Evolutionary conservation across 2,113 vertebrate species (phyloP), one percentile per base, ranked within the genome.

Genomic region (Paramormyrops kingsleyae): DNA sequence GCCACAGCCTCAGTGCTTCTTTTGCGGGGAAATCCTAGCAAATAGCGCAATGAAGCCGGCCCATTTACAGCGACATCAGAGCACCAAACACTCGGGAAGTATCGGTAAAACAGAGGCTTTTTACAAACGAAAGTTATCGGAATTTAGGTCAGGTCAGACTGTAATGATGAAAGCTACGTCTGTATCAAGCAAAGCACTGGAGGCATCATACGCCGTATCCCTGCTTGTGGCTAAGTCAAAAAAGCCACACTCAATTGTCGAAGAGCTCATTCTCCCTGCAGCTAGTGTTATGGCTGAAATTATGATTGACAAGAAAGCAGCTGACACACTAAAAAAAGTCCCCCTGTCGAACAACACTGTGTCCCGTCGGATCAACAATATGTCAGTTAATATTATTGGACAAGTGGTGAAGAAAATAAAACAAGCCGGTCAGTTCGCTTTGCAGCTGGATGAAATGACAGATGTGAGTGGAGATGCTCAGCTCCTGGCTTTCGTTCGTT

Each of bases 391-490:
- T 70, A 77, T 91, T 87, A 66, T 89, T 88, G 70, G 70, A 19
- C 87, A 83, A 53, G 86, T 88, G 35, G 46, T 90, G 49, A 35
- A 88, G 31, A 87, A 91, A 74, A 27, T 91, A 9, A 90, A 90
- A 88, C 62, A 88, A 44, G 59, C 89, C 17, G 89, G 50, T 53
- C 31, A 74, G 35, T 89, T 77, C 15, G 56, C 83, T 52, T 44
- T 91, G 62, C 83, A 86, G 88, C 66, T 90, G 77, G 88, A 89
- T 77, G 56, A 90, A 85, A 59, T 44, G 44, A 89, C 87, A n/a
- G 90, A 90, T 90, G 53, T 89, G 8, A 90, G 87, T 62, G 87
- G 90, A n/a, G 50, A 89, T 24, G 90, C 83, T 6, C 87, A 90
- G 83, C 39, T 90, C 27, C 27, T 89, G 42, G 90, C 52, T 10